Conservation (phyloP, 1,140 invertebrate species). For the Trichoplusia ni region DNA sequence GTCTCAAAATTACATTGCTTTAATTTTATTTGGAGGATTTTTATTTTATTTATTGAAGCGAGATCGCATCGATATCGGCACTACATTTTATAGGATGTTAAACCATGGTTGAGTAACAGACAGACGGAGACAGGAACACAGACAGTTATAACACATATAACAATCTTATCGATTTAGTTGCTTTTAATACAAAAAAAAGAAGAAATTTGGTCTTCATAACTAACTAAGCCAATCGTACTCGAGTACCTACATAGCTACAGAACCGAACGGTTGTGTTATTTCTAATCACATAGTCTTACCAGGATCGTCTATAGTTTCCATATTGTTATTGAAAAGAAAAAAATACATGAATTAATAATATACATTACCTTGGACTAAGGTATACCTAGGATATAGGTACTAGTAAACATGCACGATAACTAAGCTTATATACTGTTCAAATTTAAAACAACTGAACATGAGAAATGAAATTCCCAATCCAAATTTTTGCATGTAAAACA, state of each 20-base stretch:
- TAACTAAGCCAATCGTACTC: conserved; percentile 24
- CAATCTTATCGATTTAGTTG: conserved; percentile 46
- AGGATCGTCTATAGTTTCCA: conserved; percentile 69
- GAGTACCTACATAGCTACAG: conserved; percentile 26
- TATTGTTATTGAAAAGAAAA: conserved; percentile 73
- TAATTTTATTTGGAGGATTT: too few relatives aligned
- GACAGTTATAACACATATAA: neutral
- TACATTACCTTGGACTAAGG: conserved; percentile 13
- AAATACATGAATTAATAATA: conserved; percentile 65
- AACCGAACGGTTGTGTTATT: conserved; percentile 37
- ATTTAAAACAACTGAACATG: too few relatives aligned
- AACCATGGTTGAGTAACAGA: conserved; percentile 26
- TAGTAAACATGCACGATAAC: neutral
- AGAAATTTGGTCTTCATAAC: too few relatives aligned
- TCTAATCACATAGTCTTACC: conserved; percentile 65
- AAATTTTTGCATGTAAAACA: too few relatives aligned
- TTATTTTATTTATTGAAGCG: neutral
- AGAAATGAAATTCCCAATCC: too few relatives aligned
- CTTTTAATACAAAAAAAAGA: too few relatives aligned
- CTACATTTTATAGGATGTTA: neutral
- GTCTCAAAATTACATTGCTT: too few relatives aligned
- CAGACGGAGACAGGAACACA: conserved; percentile 2
- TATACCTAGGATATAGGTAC: neutral
- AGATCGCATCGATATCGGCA: neutral
- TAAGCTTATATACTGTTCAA: neutral